Percentiles rank a stretch among this genome's conserved stretches.
These are phyloP conservation scores for Passerina amoena DNA, from an alignment of 2,113 vertebrate genomes.

Conservation along the genomic window DNA sequence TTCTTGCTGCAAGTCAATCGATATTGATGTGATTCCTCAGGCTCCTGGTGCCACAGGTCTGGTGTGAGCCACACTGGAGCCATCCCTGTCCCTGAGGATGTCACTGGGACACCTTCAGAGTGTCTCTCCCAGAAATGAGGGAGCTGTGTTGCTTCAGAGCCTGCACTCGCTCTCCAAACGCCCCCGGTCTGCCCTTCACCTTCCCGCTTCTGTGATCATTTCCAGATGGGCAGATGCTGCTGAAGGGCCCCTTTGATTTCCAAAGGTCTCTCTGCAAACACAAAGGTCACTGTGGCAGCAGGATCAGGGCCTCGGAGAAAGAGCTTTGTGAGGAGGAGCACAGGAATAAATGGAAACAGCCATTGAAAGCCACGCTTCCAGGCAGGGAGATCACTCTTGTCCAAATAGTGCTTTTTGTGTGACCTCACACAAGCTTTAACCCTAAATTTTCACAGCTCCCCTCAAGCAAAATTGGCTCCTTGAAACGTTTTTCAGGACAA, in stretches of 20 bases:
- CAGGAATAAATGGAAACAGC: neutral
- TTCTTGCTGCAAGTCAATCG: fast-evolving
- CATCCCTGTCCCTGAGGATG: neutral
- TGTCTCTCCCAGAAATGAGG: fast-evolving
- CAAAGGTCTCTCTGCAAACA: slow-evolving; percentile 39
- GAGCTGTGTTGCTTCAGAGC: neutral
- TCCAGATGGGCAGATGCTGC: slow-evolving; percentile 46
- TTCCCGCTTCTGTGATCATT: neutral
- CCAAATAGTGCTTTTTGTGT: neutral
- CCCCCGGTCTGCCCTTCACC: neutral
- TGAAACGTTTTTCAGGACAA: neutral
- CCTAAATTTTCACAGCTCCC: neutral
- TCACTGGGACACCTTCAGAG: fast-evolving
- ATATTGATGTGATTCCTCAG: fast-evolving
- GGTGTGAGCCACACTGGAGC: fast-evolving
- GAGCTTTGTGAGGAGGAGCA: neutral
- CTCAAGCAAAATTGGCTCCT: neutral
- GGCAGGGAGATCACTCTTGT: neutral
- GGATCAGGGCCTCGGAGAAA: neutral
- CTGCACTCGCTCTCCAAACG: neutral
- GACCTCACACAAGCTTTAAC: neutral
- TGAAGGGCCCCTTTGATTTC: slow-evolving; percentile 52
- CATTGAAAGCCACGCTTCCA: neutral
- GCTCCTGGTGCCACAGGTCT: neutral
- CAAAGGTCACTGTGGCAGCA: slow-evolving; percentile 44